Conservation (phyloP, 1,140 invertebrate species). For the Zophobas morio region DNA sequence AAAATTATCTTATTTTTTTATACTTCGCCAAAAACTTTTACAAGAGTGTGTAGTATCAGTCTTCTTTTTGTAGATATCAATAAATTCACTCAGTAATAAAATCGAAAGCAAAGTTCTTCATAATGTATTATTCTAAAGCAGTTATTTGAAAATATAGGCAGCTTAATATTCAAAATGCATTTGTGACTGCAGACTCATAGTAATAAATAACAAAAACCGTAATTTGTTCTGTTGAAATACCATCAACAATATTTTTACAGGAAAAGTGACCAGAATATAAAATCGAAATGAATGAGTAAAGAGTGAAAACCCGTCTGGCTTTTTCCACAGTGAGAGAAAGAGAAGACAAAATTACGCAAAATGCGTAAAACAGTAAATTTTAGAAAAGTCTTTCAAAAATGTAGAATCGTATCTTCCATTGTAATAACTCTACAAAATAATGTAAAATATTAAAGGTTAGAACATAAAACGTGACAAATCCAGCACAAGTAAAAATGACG, state of each 20-base stretch:
- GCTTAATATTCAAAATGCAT: not conserved
- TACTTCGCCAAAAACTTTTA: too few relatives aligned
- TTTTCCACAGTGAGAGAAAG: constrained; percentile 39
- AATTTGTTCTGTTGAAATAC: constrained; percentile 21
- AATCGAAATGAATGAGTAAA: constrained; percentile 31
- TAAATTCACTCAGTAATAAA: too few relatives aligned
- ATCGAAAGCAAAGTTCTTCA: too few relatives aligned
- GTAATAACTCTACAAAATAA: not conserved
- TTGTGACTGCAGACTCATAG: not conserved
- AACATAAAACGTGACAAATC: not conserved
- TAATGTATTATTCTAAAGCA: not conserved
- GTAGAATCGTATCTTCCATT: not conserved
- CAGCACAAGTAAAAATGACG: not conserved
- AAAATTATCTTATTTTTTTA: too few relatives aligned
- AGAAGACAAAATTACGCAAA: constrained; percentile 24
- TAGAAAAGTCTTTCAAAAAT: constrained; percentile 9
- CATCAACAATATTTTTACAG: constrained; percentile 34
- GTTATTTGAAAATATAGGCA: too few relatives aligned
- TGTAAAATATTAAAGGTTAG: constrained; percentile 23
- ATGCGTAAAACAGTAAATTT: constrained; percentile 17
- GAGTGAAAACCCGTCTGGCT: constrained; percentile 10
- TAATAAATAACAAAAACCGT: constrained; percentile 25
- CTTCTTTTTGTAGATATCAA: too few relatives aligned
- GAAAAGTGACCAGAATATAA: constrained; percentile 37
- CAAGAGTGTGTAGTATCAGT: too few relatives aligned